Evolutionary conservation across 2,113 vertebrate genomes (phyloP).

Genomic region (Cyprinodon tularosa): DNA sequence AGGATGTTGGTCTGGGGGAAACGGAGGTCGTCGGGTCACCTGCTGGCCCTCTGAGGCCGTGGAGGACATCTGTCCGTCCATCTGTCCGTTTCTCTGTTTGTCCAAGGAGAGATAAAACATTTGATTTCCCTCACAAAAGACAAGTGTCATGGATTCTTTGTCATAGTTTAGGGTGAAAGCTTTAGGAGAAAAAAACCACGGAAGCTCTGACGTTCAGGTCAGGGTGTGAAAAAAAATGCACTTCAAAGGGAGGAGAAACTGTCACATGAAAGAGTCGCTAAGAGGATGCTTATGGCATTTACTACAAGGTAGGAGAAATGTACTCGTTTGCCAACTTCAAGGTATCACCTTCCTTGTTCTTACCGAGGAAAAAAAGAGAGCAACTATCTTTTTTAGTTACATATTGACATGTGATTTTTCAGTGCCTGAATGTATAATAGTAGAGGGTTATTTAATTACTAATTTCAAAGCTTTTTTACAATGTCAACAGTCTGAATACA

Average conservation of each 20-base stretch:
- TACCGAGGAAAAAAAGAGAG: slow-evolving; percentile 78
- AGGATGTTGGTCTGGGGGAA: slow-evolving; percentile 50
- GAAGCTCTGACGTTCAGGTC: slow-evolving; percentile 57
- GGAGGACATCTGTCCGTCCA: slow-evolving; percentile 63
- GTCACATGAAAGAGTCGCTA: slow-evolving; percentile 51
- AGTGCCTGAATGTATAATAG: slow-evolving; percentile 85
- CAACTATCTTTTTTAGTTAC: slow-evolving; percentile 83
- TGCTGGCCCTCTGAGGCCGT: slow-evolving; percentile 55
- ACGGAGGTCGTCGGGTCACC: slow-evolving; percentile 55
- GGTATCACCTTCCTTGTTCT: slow-evolving; percentile 80
- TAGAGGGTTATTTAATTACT: slow-evolving; percentile 84
- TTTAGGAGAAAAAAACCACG: slow-evolving; percentile 36
- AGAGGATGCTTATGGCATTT: slow-evolving; percentile 71
- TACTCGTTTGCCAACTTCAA: slow-evolving; percentile 81
- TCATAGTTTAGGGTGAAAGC: slow-evolving; percentile 57
- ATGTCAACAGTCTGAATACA: slow-evolving; percentile 81
- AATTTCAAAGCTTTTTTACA: slow-evolving; percentile 83
- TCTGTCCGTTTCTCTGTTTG: slow-evolving; percentile 52
- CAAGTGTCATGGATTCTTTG: slow-evolving; percentile 66
- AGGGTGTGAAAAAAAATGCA: slow-evolving; percentile 59
- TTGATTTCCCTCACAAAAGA: slow-evolving; percentile 67
- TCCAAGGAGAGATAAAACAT: slow-evolving; percentile 53
- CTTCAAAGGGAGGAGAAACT: slow-evolving; percentile 53
- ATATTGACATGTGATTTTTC: slow-evolving; percentile 84
- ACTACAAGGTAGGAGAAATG: slow-evolving; percentile 79